Percentiles rank a stretch among this genome's conserved stretches.
These are phyloP conservation scores for Glaucidium brasilianum DNA, from an alignment of 2,113 vertebrate genomes.

Conservation along the genomic window DNA sequence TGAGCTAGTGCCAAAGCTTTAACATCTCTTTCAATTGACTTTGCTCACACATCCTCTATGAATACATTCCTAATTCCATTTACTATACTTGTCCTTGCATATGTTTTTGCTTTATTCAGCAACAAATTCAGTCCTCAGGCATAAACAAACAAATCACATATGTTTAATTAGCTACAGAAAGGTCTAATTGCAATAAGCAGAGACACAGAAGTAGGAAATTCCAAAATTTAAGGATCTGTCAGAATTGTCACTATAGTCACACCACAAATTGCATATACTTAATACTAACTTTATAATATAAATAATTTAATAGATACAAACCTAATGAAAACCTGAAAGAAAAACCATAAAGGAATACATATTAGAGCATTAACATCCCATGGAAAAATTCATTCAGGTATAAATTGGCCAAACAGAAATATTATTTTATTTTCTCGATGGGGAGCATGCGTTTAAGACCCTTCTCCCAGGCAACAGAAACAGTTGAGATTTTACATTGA, in stretches of 20 bases:
- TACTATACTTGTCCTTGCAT: constrained; percentile 20
- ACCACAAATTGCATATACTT: neutral
- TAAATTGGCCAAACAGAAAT: neutral
- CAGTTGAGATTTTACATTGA: neutral
- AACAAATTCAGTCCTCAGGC: constrained; percentile 55
- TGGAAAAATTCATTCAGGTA: neutral
- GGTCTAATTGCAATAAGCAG: constrained; percentile 30
- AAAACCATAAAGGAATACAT: neutral
- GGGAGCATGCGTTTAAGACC: neutral
- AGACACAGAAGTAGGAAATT: neutral
- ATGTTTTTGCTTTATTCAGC: constrained; percentile 54
- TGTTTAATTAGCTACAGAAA: constrained; percentile 56
- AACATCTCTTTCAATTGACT: neutral
- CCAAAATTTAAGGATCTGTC: neutral
- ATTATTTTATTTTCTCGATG: neutral
- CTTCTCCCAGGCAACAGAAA: neutral
- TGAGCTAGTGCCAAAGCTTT: neutral
- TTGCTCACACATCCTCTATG: neutral
- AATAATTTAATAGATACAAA: neutral
- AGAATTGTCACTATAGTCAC: neutral
- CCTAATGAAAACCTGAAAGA: neutral
- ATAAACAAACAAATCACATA: constrained; percentile 61
- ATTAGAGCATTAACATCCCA: neutral
- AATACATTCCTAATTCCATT: constrained; percentile 1
- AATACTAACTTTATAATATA: neutral